Conservation (phyloP, 2,888 invertebrate species). For the Limenitis camilla region DNA sequence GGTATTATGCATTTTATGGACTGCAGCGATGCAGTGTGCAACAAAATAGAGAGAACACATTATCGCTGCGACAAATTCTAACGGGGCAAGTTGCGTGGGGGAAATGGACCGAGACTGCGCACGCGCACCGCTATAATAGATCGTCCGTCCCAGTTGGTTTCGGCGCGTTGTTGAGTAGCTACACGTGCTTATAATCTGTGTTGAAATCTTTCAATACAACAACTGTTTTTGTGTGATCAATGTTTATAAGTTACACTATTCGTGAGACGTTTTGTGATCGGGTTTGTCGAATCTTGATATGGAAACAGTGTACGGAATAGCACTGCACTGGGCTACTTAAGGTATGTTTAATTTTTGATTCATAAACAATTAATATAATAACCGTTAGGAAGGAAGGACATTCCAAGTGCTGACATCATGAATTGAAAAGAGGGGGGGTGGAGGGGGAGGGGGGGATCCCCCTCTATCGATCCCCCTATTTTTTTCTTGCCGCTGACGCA, state of each 20-base stretch:
- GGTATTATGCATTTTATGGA: constrained; percentile 12
- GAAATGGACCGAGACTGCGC: constrained; percentile 70
- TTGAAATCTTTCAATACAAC: constrained; percentile 34
- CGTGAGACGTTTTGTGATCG: constrained; percentile 13
- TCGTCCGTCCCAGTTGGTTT: constrained; percentile 71
- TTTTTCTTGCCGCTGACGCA: no score
- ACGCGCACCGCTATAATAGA: constrained; percentile 68
- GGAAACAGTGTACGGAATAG: constrained; percentile 28
- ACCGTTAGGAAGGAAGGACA: no score
- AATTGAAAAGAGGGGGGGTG: no score
- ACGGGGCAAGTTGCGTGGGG: constrained; percentile 70
- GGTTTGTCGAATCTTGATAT: constrained; percentile 20
- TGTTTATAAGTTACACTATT: constrained; percentile 24
- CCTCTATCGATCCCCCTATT: no score
- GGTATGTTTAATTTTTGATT: constrained; percentile 31
- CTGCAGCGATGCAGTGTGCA: constrained; percentile 11
- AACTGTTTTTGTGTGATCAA: constrained; percentile 27
- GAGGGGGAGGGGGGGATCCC: no score
- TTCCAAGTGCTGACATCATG: no score
- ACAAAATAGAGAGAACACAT: constrained; percentile 30
- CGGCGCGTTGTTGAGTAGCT: constrained; percentile 61
- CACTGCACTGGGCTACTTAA: constrained; percentile 29
- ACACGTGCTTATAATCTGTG: constrained; percentile 59
- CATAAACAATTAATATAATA: background rate
- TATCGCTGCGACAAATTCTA: constrained; percentile 47